Conservation (phyloP, 1,140 invertebrate species). For the Drosophila chauvacae region DNA sequence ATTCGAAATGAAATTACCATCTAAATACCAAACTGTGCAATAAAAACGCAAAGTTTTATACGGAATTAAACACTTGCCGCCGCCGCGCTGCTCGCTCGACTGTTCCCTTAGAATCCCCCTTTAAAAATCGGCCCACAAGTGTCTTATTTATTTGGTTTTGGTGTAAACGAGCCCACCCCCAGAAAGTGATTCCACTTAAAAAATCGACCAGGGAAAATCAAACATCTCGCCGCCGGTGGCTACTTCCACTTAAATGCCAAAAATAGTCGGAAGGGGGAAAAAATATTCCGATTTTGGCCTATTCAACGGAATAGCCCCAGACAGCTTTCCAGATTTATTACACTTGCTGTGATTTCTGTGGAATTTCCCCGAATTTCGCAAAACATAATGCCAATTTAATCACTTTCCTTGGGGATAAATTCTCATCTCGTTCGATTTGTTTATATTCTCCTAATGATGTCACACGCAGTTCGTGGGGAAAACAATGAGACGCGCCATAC, state of each 20-base stretch:
- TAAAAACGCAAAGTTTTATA: constrained; percentile 66
- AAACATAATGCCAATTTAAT: constrained; percentile 12
- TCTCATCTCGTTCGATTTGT: constrained; percentile 10
- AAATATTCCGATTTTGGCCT: constrained; percentile 19
- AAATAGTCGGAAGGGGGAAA: constrained; percentile 36
- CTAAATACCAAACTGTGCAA: constrained; percentile 50
- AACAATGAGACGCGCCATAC: constrained; percentile 25
- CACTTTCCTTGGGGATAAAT: constrained; percentile 20
- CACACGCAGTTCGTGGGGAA: constrained; percentile 23
- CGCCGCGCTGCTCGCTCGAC: constrained; percentile 7
- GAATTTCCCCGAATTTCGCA: constrained; percentile 34
- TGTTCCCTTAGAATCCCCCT: constrained; percentile 1
- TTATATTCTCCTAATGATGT: constrained; percentile 33
- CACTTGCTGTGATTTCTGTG: constrained; percentile 41
- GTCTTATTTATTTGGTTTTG: constrained; percentile 50
- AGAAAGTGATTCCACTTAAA: constrained; percentile 59
- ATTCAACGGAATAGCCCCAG: constrained; percentile 48
- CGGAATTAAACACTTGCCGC: constrained; percentile 36
- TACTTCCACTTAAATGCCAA: constrained; percentile 59
- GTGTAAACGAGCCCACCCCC: constrained; percentile 38
- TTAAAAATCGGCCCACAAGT: constrained; percentile 19
- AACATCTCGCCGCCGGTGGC: constrained; percentile 13
- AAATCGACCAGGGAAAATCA: constrained; percentile 19
- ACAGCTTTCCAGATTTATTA: constrained; percentile 38
- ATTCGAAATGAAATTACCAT: constrained; percentile 19